phyloP scores from a whole-genome alignment of 2,113 vertebrate genomes.

The Entomyzon cyanotis region DNA sequence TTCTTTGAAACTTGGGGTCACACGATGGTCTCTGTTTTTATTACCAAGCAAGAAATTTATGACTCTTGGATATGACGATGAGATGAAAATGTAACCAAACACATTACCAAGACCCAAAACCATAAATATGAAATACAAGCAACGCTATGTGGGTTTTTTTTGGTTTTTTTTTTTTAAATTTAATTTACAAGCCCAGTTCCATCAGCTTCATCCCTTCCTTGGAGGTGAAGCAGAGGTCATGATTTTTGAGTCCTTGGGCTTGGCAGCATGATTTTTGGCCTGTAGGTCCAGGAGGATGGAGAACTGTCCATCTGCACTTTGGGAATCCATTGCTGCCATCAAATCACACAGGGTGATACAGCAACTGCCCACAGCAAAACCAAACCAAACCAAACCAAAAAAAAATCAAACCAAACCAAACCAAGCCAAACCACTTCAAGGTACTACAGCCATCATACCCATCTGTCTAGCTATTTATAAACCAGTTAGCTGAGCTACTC shows the following conservation, averaged over 20 bases:
- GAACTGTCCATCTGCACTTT: background rate
- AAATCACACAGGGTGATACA: background rate
- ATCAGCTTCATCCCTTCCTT: background rate
- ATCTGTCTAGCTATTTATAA: constrained; percentile 13
- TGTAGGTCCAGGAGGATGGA: background rate
- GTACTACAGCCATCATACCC: background rate
- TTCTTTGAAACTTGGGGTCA: background rate
- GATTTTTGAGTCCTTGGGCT: background rate
- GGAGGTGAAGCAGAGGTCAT: background rate
- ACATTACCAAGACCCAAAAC: background rate
- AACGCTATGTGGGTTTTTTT: background rate
- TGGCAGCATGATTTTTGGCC: background rate
- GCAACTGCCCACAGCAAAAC: constrained; percentile 27
- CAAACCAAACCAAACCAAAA: background rate
- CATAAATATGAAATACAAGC: background rate
- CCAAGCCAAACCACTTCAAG: background rate
- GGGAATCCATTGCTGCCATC: background rate
- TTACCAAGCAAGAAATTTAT: background rate
- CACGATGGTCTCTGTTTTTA: background rate
- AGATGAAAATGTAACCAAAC: background rate
- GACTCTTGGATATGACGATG: background rate
- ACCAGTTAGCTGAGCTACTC: background rate
- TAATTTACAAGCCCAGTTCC: background rate
- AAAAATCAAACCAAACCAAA: constrained; percentile 19
- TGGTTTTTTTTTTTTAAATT: background rate